Evolutionary conservation across 2,888 invertebrate species (phyloP).

Genomic region (Lasiommata megera): DNA sequence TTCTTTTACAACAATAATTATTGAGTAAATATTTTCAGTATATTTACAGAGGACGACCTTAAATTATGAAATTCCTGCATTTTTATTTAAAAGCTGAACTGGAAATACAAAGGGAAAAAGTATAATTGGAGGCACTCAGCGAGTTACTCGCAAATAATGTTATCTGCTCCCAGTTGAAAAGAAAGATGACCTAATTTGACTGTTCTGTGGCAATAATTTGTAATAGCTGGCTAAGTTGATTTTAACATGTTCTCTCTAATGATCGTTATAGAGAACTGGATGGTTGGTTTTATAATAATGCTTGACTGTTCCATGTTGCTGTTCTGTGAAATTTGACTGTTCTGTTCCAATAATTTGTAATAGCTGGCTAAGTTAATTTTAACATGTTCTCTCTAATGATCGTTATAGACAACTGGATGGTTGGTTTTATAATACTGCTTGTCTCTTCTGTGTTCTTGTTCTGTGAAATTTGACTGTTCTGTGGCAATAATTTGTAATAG

Average conservation of each 20-base stretch:
- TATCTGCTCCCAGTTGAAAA: slow-evolving; percentile 9
- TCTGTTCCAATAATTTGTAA: slow-evolving; percentile 1
- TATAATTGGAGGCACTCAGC: slow-evolving; percentile 8
- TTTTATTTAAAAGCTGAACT: slow-evolving; percentile 11
- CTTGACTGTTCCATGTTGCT: too few species aligned
- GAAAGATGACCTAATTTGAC: slow-evolving; percentile 15
- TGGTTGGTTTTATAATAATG: too few species aligned
- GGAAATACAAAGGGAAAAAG: slow-evolving; percentile 10
- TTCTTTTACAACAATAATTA: too few species aligned
- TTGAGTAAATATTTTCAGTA: too few species aligned
- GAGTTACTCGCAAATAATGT: slow-evolving; percentile 12
- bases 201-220: slow-evolving; percentile 1
- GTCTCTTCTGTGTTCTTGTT: too few species aligned
- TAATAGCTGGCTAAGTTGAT: not conserved
- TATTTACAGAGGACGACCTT: not conserved
- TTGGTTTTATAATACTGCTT: too few species aligned
- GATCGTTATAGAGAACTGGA: too few species aligned
- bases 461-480: slow-evolving; percentile 2
- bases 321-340: slow-evolving; percentile 1
- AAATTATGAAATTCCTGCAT: slow-evolving; percentile 4
- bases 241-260: not conserved
- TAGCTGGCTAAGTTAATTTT: not conserved
- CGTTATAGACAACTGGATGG: too few species aligned
- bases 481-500: slow-evolving; percentile 1
- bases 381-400: not conserved